Percentiles rank a stretch among this genome's conserved stretches.
Conservation (phyloP, 2,888 invertebrate species). For the Serripes groenlandicus region DNA sequence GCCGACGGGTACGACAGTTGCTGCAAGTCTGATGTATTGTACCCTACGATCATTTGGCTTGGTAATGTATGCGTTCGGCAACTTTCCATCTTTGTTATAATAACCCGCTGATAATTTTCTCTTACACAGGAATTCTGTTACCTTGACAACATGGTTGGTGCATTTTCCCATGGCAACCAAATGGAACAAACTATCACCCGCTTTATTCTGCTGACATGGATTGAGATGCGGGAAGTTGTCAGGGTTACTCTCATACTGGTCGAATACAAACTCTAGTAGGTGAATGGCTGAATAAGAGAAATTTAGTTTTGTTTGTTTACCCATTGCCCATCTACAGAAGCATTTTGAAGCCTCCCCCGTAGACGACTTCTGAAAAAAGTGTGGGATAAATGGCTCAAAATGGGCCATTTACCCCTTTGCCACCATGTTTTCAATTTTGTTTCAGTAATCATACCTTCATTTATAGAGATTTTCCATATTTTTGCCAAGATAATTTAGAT, state of each 20-base stretch:
- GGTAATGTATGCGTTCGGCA: slow-evolving; percentile 73
- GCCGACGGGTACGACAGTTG: slow-evolving; percentile 13
- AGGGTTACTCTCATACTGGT: slow-evolving; percentile 64
- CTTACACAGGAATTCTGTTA: slow-evolving; percentile 74
- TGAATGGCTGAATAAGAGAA: slow-evolving; percentile 31
- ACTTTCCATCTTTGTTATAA: slow-evolving; percentile 71
- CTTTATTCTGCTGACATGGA: slow-evolving; percentile 61
- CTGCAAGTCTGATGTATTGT: slow-evolving; percentile 61
- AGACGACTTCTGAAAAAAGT: background rate
- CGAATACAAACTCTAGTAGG: slow-evolving; percentile 72
- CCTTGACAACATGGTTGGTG: slow-evolving; percentile 59
- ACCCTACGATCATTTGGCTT: slow-evolving; percentile 72
- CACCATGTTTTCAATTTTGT: background rate
- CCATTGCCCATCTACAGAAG: background rate
- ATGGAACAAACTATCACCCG: slow-evolving; percentile 70
- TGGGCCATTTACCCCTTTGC: background rate
- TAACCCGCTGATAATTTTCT: slow-evolving; percentile 68
- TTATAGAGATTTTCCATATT: no score
- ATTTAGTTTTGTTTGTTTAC: background rate
- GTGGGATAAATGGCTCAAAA: background rate
- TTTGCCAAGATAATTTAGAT: no score
- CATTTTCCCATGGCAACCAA: slow-evolving; percentile 67
- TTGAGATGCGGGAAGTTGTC: slow-evolving; percentile 67
- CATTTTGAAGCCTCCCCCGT: background rate
- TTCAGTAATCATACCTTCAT: no score